Conservation (phyloP, 1,140 invertebrate species). For the Micrasema longulum region DNA sequence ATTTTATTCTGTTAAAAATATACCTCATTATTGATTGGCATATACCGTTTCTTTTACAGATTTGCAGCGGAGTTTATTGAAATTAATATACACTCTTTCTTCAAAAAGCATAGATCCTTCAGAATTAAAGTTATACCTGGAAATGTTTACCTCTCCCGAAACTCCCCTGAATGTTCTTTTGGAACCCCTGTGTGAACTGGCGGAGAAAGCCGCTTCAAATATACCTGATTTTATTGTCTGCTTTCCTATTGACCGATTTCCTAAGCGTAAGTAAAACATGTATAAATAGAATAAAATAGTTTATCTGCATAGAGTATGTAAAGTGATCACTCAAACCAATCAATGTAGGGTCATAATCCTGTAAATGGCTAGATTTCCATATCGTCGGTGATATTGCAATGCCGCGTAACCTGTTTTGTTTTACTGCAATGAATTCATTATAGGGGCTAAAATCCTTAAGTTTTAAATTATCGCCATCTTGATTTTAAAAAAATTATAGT, state of each 20-base stretch:
- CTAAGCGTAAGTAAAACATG: conserved; percentile 5
- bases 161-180: conserved; percentile 69
- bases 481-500: no score
- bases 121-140: conserved; percentile 69
- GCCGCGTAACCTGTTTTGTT: no score
- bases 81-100: conserved; percentile 70
- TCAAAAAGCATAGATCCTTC: conserved; percentile 68
- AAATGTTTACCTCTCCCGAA: conserved; percentile 67
- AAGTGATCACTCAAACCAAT: no score
- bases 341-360: no score
- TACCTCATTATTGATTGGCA: background rate
- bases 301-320: no score
- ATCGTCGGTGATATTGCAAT: no score
- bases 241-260: conserved; percentile 64
- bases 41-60: conserved; percentile 62
- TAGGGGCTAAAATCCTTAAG: no score
- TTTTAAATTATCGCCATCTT: no score
- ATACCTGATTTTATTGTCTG: conserved; percentile 71
- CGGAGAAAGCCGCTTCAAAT: conserved; percentile 63
- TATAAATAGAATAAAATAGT: no score
- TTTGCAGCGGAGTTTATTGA: conserved; percentile 70
- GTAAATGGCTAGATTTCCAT: no score
- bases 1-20: no score
- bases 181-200: conserved; percentile 67
- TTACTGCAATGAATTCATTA: no score